Evolutionary conservation across 2,797 vertebrate species (phyloP).

Genomic region (Eulemur rubriventer): DNA sequence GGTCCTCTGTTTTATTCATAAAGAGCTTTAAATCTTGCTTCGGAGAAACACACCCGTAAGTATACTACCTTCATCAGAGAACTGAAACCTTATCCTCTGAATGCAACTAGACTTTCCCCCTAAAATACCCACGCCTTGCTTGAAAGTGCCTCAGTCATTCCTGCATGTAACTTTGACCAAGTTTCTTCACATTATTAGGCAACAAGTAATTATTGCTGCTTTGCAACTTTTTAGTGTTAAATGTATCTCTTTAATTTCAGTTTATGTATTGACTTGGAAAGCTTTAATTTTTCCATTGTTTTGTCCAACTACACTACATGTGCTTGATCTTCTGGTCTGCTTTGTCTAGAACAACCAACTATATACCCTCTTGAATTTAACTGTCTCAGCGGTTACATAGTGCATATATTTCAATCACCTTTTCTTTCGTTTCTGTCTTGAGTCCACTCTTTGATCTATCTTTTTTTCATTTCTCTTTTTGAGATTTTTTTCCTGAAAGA

Average conservation of each 20-base stretch:
- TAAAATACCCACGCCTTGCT: neutral
- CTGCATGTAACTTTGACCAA: neutral
- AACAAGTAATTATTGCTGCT: neutral
- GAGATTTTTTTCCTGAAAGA: neutral
- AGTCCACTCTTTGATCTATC: neutral
- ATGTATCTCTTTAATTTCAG: neutral
- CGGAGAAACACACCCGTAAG: neutral
- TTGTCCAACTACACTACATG: neutral
- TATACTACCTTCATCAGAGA: neutral
- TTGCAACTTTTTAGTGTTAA: neutral
- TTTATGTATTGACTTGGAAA: neutral
- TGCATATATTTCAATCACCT: neutral
- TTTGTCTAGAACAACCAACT: neutral
- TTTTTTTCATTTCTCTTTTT: neutral
- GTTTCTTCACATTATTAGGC: neutral
- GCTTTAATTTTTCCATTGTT: neutral
- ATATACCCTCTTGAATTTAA: neutral
- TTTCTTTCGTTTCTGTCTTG: neutral
- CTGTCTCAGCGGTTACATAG: neutral
- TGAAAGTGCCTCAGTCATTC: neutral
- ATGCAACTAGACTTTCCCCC: neutral
- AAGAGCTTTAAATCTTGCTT: neutral
- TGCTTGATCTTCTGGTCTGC: neutral
- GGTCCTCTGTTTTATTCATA: conserved; percentile 5
- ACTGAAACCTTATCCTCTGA: neutral